Conservation (phyloP, 2,113 vertebrate species). For the Litocranius walleri region DNA sequence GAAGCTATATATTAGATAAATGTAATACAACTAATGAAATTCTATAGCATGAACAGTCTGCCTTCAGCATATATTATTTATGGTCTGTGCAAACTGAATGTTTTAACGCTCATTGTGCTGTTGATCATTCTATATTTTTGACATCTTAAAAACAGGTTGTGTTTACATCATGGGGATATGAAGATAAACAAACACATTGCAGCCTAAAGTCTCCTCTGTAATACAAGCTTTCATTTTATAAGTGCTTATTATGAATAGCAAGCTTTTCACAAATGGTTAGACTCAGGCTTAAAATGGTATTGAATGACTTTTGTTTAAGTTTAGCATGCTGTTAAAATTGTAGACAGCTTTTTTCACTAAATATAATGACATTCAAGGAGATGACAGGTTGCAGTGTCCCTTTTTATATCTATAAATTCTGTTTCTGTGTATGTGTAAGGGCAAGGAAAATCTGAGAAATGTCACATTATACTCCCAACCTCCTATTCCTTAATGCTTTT, state of each 20-base stretch:
- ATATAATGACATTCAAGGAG: slow-evolving; percentile 24
- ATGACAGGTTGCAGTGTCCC: background rate
- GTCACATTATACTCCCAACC: background rate
- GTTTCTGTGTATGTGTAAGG: background rate
- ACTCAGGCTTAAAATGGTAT: slow-evolving; percentile 7
- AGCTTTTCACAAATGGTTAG: slow-evolving; percentile 53
- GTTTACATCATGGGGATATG: slow-evolving; percentile 32
- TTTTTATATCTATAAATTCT: background rate
- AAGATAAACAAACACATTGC: slow-evolving; percentile 50
- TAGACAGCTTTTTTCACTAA: slow-evolving; percentile 32
- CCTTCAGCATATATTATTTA: slow-evolving; percentile 70
- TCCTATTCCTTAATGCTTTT: background rate
- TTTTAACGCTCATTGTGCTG: slow-evolving; percentile 45
- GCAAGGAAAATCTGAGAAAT: background rate
- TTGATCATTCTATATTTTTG: slow-evolving; percentile 72
- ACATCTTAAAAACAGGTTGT: slow-evolving; percentile 67
- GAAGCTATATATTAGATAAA: slow-evolving; percentile 61
- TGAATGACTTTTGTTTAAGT: slow-evolving; percentile 28
- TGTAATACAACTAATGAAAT: slow-evolving; percentile 74
- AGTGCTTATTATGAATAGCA: slow-evolving; percentile 64
- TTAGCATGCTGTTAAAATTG: slow-evolving; percentile 37
- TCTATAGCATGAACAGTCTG: slow-evolving; percentile 47
- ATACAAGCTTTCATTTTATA: slow-evolving; percentile 62
- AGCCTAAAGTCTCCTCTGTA: slow-evolving; percentile 52
- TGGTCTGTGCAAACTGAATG: slow-evolving; percentile 60